phyloP scores from a whole-genome alignment of 1,140 invertebrate species.

The Ips nitidus region DNA sequence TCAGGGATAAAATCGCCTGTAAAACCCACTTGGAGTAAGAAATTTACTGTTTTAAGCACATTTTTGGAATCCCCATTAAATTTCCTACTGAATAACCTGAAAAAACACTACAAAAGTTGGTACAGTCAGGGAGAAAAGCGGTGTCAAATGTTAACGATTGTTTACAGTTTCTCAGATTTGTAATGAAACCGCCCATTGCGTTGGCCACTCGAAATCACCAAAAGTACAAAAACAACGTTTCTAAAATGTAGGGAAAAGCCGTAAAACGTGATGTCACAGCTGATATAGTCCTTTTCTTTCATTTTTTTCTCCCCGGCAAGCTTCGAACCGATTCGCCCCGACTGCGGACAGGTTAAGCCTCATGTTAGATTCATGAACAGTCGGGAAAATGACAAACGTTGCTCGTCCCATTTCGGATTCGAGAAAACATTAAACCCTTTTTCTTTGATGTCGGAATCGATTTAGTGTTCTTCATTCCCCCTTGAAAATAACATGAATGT shows the following conservation, averaged over 20 bases:
- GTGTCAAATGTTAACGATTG: no score
- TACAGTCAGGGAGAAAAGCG: no score
- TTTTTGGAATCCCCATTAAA: no score
- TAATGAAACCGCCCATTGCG: no score
- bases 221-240: conserved; percentile 19
- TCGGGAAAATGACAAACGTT: conserved; percentile 31
- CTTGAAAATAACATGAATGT: no score
- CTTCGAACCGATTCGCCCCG: conserved; percentile 16
- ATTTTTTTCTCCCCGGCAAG: conserved; percentile 1
- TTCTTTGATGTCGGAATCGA: not conserved
- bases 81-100: no score
- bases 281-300: conserved; percentile 22
- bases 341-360: conserved; percentile 28
- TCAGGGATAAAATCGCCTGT: no score
- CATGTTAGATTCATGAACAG: conserved; percentile 35
- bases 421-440: conserved; percentile 11
- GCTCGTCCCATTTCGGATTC: conserved; percentile 20
- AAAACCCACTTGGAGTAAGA: no score
- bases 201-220: no score
- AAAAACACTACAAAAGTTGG: no score
- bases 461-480: not conserved
- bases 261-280: conserved; percentile 24
- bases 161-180: no score
- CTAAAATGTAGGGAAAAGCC: conserved; percentile 14
- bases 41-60: no score